Percentiles rank a stretch among this genome's conserved stretches.
Conservation (phyloP, 2,888 invertebrate genomes). For the Seira sanloemensis region DNA sequence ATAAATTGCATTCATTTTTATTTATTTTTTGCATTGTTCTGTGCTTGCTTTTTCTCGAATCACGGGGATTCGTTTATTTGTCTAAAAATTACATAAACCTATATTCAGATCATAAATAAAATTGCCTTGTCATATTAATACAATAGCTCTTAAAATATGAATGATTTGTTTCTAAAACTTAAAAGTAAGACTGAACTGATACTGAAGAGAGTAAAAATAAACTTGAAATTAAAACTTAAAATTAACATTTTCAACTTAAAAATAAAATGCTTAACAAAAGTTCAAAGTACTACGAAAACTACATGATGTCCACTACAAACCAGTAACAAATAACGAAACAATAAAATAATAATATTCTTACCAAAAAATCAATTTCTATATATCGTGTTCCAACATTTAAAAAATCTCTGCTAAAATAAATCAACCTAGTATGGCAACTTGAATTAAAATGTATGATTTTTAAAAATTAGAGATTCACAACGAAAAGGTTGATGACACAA, state of each 20-base stretch:
- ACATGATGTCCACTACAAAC: slow-evolving; percentile 6
- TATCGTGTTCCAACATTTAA: not conserved
- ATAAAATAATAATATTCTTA: slow-evolving; percentile 31
- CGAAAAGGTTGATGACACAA: slow-evolving; percentile 29
- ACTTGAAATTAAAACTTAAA: slow-evolving; percentile 42
- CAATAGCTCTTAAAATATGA: slow-evolving; percentile 32
- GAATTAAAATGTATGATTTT: slow-evolving; percentile 27
- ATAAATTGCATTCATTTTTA: slow-evolving; percentile 59
- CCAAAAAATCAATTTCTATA: not conserved
- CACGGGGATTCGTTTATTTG: slow-evolving; percentile 49
- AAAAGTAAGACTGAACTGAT: slow-evolving; percentile 61
- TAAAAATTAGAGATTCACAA: slow-evolving; percentile 54
- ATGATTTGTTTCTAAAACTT: slow-evolving; percentile 19
- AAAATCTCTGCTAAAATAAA: not conserved
- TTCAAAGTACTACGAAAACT: slow-evolving; percentile 10
- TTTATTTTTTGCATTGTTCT: slow-evolving; percentile 53
- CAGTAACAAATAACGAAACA: slow-evolving; percentile 29
- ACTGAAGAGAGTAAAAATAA: slow-evolving; percentile 66
- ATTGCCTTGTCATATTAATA: slow-evolving; percentile 36
- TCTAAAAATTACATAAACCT: slow-evolving; percentile 14
- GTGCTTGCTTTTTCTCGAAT: slow-evolving; percentile 50
- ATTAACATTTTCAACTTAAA: slow-evolving; percentile 40
- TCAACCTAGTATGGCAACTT: slow-evolving; percentile 46
- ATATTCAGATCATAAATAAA: slow-evolving; percentile 44
- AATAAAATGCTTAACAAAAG: slow-evolving; percentile 53